Evolutionary conservation across 2,113 vertebrate species (phyloP).

Genomic region (Cephalopholis sonnerati): DNA sequence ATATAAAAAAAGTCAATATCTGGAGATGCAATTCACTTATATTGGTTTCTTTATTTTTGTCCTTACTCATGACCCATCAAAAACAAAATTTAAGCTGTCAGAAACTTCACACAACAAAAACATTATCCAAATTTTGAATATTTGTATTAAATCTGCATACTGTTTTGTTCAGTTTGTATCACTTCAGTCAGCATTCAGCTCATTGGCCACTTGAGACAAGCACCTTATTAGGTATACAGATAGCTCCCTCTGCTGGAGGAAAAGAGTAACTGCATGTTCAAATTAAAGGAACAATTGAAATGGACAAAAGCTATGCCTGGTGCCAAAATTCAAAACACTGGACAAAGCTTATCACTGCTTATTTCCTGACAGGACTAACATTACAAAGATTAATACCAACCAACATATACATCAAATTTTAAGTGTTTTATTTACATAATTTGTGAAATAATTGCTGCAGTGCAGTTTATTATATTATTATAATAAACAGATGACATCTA

Average conservation of each 20-base stretch:
- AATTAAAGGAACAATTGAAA: not conserved
- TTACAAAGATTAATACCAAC: not conserved
- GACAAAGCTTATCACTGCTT: not conserved
- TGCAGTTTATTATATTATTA: too few relatives aligned
- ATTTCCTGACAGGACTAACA: too few relatives aligned
- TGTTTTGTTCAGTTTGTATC: not conserved
- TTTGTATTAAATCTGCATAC: not conserved
- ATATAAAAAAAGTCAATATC: too few relatives aligned
- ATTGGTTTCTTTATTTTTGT: not conserved
- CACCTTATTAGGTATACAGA: not conserved
- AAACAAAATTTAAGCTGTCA: not conserved
- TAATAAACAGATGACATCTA: not conserved
- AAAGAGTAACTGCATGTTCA: not conserved
- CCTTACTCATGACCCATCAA: not conserved
- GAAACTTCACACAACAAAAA: not conserved
- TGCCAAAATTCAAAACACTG: not conserved
- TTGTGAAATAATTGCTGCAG: too few relatives aligned
- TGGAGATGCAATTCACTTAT: too few relatives aligned
- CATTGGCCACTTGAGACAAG: not conserved
- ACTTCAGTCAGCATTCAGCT: not conserved
- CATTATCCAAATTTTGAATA: not conserved
- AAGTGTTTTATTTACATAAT: too few relatives aligned
- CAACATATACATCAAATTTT: not conserved
- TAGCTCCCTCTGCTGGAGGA: slow-evolving; percentile 71
- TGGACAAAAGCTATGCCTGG: too few relatives aligned